Conservation (phyloP, 2,113 vertebrate species). For the Corynorhinus townsendii region DNA sequence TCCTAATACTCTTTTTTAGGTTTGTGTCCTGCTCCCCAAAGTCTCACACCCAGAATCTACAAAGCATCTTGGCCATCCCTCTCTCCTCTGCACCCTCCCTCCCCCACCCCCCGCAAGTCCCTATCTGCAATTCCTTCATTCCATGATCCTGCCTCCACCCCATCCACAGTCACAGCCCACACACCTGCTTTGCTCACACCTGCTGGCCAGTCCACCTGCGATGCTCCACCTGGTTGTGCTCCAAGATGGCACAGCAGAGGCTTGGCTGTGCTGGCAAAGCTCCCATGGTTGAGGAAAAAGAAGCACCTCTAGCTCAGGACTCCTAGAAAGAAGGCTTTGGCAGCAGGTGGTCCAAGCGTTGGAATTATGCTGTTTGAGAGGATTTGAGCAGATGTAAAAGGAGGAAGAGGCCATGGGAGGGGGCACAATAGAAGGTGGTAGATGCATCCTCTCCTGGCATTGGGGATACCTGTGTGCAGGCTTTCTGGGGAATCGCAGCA, state of each 20-base stretch:
- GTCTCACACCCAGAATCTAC: background rate
- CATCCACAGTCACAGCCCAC: fast-evolving
- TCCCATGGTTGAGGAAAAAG: background rate
- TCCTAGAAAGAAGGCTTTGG: background rate
- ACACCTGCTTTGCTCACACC: background rate
- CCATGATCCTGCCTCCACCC: fast-evolving
- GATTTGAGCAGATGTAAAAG: background rate
- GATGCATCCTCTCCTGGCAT: fast-evolving
- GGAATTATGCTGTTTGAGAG: background rate
- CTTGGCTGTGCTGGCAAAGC: fast-evolving
- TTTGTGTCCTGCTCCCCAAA: background rate
- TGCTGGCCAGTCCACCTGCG: background rate
- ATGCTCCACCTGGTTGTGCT: background rate
- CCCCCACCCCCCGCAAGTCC: too few species aligned
- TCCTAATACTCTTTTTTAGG: background rate
- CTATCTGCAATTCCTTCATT: background rate
- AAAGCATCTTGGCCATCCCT: background rate
- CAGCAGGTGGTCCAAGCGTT: background rate
- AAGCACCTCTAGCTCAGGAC: background rate
- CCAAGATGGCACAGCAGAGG: background rate
- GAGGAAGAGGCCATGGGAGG: background rate
- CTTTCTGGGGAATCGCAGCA: background rate
- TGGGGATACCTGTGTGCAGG: fast-evolving
- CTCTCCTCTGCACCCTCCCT: background rate
- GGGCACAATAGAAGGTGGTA: background rate